Evolutionary conservation across 2,113 vertebrate genomes (phyloP), one percentile per base, ranked within the genome.

Genomic region (Peromyscus leucopus): DNA sequence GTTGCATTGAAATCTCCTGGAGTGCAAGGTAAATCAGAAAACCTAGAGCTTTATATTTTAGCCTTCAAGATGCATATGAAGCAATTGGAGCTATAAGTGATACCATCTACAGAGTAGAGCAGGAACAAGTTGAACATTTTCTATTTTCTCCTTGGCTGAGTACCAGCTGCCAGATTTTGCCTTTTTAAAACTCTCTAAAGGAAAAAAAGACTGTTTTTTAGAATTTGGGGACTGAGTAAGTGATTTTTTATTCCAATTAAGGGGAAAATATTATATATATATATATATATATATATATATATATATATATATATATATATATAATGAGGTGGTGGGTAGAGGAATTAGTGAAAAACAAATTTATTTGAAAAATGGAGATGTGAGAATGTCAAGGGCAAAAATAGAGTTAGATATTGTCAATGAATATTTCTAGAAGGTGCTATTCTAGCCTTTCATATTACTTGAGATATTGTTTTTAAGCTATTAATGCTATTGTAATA

Each of bases 111-210:
- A 84, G 80, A 96, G 33, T 17, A 61, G 0, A 42, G 19, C n/a
- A 24, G 92, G 80, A 88, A 90, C 65, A 94, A 90, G 69, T 63
- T 39, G 83, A 93, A 82, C 15, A 13, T 89, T 91, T 95, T 84
- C 42, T 78, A 2, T 89, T 96, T 91, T 91, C 46, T 97, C 6
- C 24, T 90, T 36, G 31, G 82, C 12, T 21, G 89, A 84, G 31
- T 36, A 80, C 2, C 31, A 72, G 46, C 36, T 94, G 46, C 28
- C 76, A 22, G 48, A 61, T 88, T 95, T 93, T 71, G 33, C 42
- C 69, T 90, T 93, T 65, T 9, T 21, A 57, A 84, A 85, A 84
- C 31, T 42, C 28, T 76, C 39, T 65, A 84, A 90, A 94, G 26
- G 15, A 61, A 61, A 51, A 51, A 51, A 93, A 75, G 22, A 93